phyloP scores from a whole-genome alignment of 2,113 vertebrate species.

The Corydoras maculifer region DNA sequence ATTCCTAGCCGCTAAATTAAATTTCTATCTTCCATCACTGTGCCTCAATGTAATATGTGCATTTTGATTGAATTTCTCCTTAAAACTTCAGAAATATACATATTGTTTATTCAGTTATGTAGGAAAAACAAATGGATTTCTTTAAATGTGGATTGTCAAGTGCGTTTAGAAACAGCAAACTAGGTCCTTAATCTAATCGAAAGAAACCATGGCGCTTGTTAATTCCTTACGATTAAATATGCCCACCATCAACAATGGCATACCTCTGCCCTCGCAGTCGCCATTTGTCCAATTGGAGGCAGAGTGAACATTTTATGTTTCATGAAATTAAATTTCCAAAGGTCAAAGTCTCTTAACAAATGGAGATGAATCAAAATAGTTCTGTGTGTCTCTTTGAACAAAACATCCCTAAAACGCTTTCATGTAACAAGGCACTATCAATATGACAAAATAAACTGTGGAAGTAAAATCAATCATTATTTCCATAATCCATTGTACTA shows the following conservation, averaged over 20 bases:
- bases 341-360: conserved; percentile 77
- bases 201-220: conserved; percentile 85
- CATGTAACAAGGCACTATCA: neutral
- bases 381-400: conserved; percentile 29
- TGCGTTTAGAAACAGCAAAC: conserved; percentile 95
- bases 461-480: conserved; percentile 14
- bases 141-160: conserved; percentile 95
- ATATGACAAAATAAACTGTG: conserved; percentile 5
- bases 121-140: conserved; percentile 92
- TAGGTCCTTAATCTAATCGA: conserved; percentile 88
- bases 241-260: conserved; percentile 79
- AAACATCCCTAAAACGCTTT: conserved; percentile 17
- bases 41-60: conserved; percentile 90
- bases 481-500: neutral
- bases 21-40: conserved; percentile 89
- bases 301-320: conserved; percentile 86
- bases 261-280: conserved; percentile 60
- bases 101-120: conserved; percentile 98
- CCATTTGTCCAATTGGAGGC: conserved; percentile 63
- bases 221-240: conserved; percentile 92
- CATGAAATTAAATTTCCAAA: conserved; percentile 90
- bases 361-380: conserved; percentile 63
- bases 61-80: conserved; percentile 95
- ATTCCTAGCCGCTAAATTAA: conserved; percentile 98
- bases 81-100: conserved; percentile 98